Conservation (phyloP, 2,888 invertebrate species). For the Glomeris marginata region DNA sequence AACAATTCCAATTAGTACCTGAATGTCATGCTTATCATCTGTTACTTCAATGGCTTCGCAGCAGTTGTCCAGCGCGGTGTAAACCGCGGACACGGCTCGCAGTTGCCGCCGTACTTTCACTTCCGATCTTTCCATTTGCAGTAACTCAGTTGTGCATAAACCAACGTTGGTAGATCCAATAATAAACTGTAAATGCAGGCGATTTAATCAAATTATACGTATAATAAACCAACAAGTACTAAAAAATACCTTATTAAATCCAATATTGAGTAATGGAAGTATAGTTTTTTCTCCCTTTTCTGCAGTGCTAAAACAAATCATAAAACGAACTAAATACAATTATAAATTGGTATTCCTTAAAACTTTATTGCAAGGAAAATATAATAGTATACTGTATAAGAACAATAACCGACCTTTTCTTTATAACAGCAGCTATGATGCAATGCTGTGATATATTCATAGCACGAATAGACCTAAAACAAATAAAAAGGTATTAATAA, state of each 20-base stretch:
- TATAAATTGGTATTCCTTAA: not conserved
- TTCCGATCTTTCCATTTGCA: slow-evolving; percentile 63
- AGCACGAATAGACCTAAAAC: slow-evolving; percentile 51
- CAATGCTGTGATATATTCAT: slow-evolving; percentile 27
- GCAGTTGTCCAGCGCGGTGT: slow-evolving; percentile 71
- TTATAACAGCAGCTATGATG: slow-evolving; percentile 67
- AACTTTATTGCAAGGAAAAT: not conserved
- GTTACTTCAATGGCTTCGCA: slow-evolving; percentile 76
- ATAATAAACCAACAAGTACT: not conserved
- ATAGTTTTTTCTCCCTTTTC: not conserved
- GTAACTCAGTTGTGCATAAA: slow-evolving; percentile 47
- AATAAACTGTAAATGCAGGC: slow-evolving; percentile 32
- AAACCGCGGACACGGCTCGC: slow-evolving; percentile 61
- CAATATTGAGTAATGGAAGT: slow-evolving; percentile 45
- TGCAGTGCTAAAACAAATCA: not conserved
- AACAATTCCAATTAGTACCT: slow-evolving; percentile 36
- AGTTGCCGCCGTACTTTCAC: slow-evolving; percentile 58
- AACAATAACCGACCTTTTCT: slow-evolving; percentile 60
- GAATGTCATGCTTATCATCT: slow-evolving; percentile 65
- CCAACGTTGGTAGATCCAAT: slow-evolving; percentile 38
- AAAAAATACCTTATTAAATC: slow-evolving; percentile 62
- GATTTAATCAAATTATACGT: not conserved
- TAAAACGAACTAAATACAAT: not conserved
- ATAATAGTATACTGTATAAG: not conserved
- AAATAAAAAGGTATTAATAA: slow-evolving; percentile 13